A percentile compares a stretch with the other conserved stretches of the same genome.
These are phyloP conservation scores for Nettapus auritus DNA, from an alignment of 2,113 vertebrate species.

Conservation along the genomic window DNA sequence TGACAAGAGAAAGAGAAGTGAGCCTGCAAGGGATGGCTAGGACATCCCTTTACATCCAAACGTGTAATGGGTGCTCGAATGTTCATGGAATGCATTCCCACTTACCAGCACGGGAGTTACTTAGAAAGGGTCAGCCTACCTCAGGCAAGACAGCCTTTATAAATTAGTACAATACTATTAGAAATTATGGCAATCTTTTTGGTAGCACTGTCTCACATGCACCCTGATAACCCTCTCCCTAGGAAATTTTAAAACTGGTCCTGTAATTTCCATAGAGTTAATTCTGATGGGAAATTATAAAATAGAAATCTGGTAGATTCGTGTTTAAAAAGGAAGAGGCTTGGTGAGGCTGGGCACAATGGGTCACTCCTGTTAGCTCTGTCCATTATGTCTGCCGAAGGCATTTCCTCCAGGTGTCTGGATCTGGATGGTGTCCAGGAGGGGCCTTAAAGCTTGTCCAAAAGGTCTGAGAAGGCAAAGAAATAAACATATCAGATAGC, in stretches of 20 bases:
- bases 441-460: constrained; percentile 90
- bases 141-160: constrained; percentile 75
- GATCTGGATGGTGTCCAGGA: constrained; percentile 88
- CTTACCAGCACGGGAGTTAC: constrained; percentile 56
- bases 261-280: constrained; percentile 70
- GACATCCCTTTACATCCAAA: not conserved
- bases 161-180: constrained; percentile 79
- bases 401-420: constrained; percentile 86
- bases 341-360: constrained; percentile 62
- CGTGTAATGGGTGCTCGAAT: not conserved
- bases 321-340: constrained; percentile 82
- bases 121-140: constrained; percentile 73
- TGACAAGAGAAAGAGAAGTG: not conserved
- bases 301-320: constrained; percentile 80
- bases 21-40: not conserved
- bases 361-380: constrained; percentile 80
- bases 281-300: constrained; percentile 80
- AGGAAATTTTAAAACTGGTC: constrained; percentile 69
- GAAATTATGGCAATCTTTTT: constrained; percentile 73
- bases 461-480: constrained; percentile 84
- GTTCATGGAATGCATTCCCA: constrained; percentile 41
- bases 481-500: not conserved
- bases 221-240: constrained; percentile 73
- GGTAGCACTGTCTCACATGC: constrained; percentile 74
- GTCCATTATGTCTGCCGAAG: constrained; percentile 86